Base-by-base conservation (phyloP, 2,113 vertebrate species). In the Plectropomus leopardus region DNA sequence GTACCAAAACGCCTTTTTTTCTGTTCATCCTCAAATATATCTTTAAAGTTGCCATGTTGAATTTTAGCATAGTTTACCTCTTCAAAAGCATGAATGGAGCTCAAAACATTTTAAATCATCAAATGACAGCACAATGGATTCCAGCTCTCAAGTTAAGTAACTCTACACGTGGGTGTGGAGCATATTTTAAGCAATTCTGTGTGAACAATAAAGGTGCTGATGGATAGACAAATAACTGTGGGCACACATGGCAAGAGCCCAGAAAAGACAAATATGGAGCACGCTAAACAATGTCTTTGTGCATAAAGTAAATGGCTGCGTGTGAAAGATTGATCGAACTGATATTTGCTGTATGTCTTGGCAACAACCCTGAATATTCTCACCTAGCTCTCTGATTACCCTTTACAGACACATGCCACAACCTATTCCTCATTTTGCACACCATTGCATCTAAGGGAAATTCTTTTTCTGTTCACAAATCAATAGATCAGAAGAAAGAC, bases 131-230 rank as follows among this genome's bases (percentile, higher is more conserved):
- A 48, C 1, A 3, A 23, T 44, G 32, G 51, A 45, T 60, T 44
- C 57, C 44, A 69, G 34, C 72, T 63, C 63, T 60, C 0, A 53
- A 24, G 66, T 24, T 72, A 65, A 72, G 73, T 78, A 80, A 78
- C 65, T 65, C 34, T 58, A 78, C 21, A 66, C 63, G 28, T 82
- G 75, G 78, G 83, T 53, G 85, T 82, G 75, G 74, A 61, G 45
- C n/a, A 9, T 51, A 63, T 15, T 58, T 57, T 11, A 51, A 15
- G 11, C 51, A 32, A 63, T 50, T 23, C 28, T 23, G 14, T 53
- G 51, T 42, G 23, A 85, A 77, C 63, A 73, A 45, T 71, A 24
- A 59, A 57, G 40, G 15, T 15, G 28, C n/a, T 51, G 60, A 74
- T 28, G 36, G 65, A 59, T 40, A 10, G 60, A 63, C 19, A 78